Conservation (phyloP, 1,140 invertebrate species). For the Latrodectus geometricus region DNA sequence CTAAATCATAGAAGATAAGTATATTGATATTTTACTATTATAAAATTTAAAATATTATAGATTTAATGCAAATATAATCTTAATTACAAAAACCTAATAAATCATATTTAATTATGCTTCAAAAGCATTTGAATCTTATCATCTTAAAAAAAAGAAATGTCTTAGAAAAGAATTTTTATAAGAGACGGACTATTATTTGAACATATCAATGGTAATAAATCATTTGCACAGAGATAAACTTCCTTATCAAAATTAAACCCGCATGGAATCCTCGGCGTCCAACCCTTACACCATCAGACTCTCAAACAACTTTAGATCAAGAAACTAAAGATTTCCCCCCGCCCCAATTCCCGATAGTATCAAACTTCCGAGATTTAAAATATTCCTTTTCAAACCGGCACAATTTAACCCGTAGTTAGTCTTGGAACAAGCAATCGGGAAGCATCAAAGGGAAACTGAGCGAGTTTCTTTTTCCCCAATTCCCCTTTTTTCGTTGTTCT, state of each 20-base stretch:
- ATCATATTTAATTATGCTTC: too few relatives aligned
- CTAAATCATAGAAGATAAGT: too few relatives aligned
- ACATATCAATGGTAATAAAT: too few relatives aligned
- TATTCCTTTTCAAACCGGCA: slow-evolving; percentile 32
- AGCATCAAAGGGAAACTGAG: slow-evolving; percentile 35
- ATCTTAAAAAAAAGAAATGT: too few relatives aligned
- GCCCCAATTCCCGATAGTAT: slow-evolving; percentile 16
- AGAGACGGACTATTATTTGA: too few relatives aligned
- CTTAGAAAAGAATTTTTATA: too few relatives aligned
- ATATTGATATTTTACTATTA: too few relatives aligned
- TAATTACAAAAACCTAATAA: too few relatives aligned
- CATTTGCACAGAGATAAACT: too few relatives aligned
- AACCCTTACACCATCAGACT: background rate
- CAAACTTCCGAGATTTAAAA: slow-evolving; percentile 42
- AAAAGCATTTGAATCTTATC: too few relatives aligned
- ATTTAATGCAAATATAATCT: too few relatives aligned
- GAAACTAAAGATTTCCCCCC: background rate
- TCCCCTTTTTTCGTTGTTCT: slow-evolving; percentile 35
- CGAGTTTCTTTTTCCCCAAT: background rate
- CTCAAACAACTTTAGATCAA: slow-evolving; percentile 24
- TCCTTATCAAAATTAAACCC: background rate
- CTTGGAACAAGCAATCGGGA: slow-evolving; percentile 24
- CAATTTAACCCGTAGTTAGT: slow-evolving; percentile 58
- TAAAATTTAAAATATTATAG: too few relatives aligned
- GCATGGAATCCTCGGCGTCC: background rate